Evolutionary conservation across 2,113 vertebrate genomes (phyloP), one percentile per base, ranked within the genome.

Genomic region (Lophotis ruficrista): DNA sequence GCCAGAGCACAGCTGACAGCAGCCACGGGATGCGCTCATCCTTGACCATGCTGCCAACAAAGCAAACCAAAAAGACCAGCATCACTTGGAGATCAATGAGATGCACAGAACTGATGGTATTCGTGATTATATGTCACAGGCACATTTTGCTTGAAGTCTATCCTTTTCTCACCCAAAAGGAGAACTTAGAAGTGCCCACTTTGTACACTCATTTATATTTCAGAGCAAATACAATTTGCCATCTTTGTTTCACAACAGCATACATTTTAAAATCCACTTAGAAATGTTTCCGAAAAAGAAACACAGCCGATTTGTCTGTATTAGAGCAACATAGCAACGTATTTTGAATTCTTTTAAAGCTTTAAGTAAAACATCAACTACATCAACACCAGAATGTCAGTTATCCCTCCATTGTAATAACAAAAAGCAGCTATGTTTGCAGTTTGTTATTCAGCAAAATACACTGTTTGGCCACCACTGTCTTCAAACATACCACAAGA

Each of bases 401-500:
- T 93, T 94, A 96, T 80, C 61, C 84, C 81, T 89, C 51, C 53
- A 93, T 94, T 96, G 89, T 12, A 93, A 93, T 95, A 89, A 96
- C 89, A 96, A 96, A 96, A 94, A 87, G 70, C 84, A 96, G 87
- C 81, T 79, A 95, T 65, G 87, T 96, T 91, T 93, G 83, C 83
- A 79, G 66, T 82, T 87, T 87, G 73, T 91, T 94, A 87, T 85
- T 93, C 84, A 91, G 77, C 84, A 69, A 94, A 95, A 91, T 76
- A 91, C 61, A 69, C 16, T 93, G 65, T 89, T 96, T 93, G 73
- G 91, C 83, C 87, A 92, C 35, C 27, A 79, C n/a, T 72, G 45
- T 69, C 90, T 94, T 94, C 84, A 96, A 95, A 91, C 89, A 96
- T 95, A 83, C 91, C 93, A 94, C 82, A 96, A 95, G 87, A 96